Base-by-base conservation (phyloP, 2,888 invertebrate species). In the Dynastes hyllus region DNA sequence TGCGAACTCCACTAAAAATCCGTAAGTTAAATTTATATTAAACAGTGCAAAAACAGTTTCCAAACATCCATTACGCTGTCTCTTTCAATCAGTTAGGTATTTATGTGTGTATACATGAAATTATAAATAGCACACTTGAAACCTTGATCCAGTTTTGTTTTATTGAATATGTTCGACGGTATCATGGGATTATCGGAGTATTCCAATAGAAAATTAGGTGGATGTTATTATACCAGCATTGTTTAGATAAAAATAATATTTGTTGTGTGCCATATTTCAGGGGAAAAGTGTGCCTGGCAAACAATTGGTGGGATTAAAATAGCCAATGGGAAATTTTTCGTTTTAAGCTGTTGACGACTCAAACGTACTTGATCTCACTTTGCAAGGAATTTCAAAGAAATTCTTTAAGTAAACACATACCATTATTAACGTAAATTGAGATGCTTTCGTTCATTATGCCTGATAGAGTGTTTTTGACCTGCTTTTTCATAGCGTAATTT, bases 61-160 rank as follows among this genome's bases (percentile, higher is more conserved):
- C 29, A 50, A 69, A 51, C 69, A 29, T 51, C 50, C 50, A 69
- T 69, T 69, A 69, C 13, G 51, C 27, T 50, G 50, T 69, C 51
- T 69, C 51, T 22, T 69, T 69, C 51, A 69, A 51, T 69, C 69
- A 29, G 13, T 51, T 51, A 50, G 69, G 11, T 69, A 16, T 69
- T 69, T 51, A 50, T 51, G 69, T 50, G 29, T 51, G 50, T 69
- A 51, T 58, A 73, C 58, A 58, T 37, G 22, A 73, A 73, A 37
- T 58, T 73, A 73, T 73, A 73, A 58, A 73, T 73, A 73, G 58
- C 55, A n/a, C 55, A 29, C 22, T 37, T 11, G 40, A 58, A 58
- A 73, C 73, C 73, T 73, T 73, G 73, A 73, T 73, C 73, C 29
- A 61, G 40, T 73, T 73, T 58, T 40, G 58, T 58, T 73, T 71